Evolutionary conservation across 2,888 invertebrate genomes (phyloP).

Genomic region (Rapana venosa): DNA sequence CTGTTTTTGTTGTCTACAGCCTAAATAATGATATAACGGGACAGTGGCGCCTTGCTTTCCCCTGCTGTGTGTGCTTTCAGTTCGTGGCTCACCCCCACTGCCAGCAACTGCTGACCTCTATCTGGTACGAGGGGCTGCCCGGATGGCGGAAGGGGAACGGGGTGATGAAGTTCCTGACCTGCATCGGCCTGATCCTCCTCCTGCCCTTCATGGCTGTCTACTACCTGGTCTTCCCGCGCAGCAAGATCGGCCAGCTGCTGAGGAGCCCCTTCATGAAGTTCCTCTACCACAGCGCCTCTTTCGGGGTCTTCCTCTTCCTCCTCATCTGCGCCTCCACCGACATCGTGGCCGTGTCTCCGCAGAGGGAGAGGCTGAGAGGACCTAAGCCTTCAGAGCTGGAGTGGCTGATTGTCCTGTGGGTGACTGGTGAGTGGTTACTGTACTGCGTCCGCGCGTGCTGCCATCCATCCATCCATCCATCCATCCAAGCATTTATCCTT

Average conservation of each 20-base stretch:
- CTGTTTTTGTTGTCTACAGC: too few species aligned
- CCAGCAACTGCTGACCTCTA: constrained; percentile 81
- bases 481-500: too few species aligned
- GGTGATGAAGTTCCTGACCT: constrained; percentile 79
- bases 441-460: too few species aligned
- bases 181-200: constrained; percentile 77
- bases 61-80: constrained; percentile 65
- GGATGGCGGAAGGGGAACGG: constrained; percentile 79
- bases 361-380: constrained; percentile 75
- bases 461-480: too few species aligned
- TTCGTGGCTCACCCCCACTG: constrained; percentile 82
- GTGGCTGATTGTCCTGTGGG: constrained; percentile 81
- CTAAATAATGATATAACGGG: too few species aligned
- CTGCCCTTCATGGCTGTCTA: constrained; percentile 80
- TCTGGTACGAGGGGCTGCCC: constrained; percentile 82
- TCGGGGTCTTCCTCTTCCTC: constrained; percentile 80
- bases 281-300: constrained; percentile 81
- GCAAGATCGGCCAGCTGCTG: constrained; percentile 80
- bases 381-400: constrained; percentile 81
- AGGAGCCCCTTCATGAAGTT: constrained; percentile 82
- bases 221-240: constrained; percentile 80
- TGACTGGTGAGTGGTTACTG: constrained; percentile 78
- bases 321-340: constrained; percentile 80
- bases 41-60: not conserved
- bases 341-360: constrained; percentile 64